These are phyloP conservation scores for Conus canariensis DNA, from an alignment of 2,888 invertebrate genomes.

Conservation along the genomic window DNA sequence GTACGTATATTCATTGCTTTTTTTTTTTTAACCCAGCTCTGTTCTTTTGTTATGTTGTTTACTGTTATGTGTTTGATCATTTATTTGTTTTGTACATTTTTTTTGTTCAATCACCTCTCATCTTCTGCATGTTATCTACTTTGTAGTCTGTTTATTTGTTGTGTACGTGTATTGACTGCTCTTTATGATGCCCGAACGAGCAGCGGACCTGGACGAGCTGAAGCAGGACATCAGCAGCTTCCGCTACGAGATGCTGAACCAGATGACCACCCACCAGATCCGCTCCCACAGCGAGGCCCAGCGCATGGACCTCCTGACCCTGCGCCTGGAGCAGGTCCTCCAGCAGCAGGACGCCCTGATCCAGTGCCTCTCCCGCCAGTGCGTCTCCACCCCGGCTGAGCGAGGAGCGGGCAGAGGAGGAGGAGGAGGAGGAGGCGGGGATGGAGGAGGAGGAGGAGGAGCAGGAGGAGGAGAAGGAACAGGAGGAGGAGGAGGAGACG, in stretches of 20 bases:
- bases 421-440: constrained; percentile 12
- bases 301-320: constrained; percentile 51
- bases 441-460: constrained; percentile 14
- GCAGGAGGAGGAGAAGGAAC: neutral
- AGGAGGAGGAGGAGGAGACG: constrained; percentile 21
- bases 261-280: constrained; percentile 58
- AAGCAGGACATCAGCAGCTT: constrained; percentile 75
- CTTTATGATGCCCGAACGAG: too few species aligned
- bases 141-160: too few species aligned
- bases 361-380: neutral
- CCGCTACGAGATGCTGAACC: constrained; percentile 73
- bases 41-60: too few species aligned
- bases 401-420: neutral
- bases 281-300: constrained; percentile 53
- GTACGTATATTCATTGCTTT: too few species aligned
- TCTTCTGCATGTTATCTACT: too few species aligned
- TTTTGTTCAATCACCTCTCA: too few species aligned
- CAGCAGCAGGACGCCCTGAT: constrained; percentile 45
- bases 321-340: constrained; percentile 48
- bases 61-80: too few species aligned
- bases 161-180: too few species aligned
- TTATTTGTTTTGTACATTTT: too few species aligned
- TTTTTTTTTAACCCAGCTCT: too few species aligned
- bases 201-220: constrained; percentile 69
- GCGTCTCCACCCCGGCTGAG: neutral